These are phyloP conservation scores for Schizopygopsis pylzovi DNA, from an alignment of 2,797 vertebrate genomes.

Conservation along the genomic window DNA sequence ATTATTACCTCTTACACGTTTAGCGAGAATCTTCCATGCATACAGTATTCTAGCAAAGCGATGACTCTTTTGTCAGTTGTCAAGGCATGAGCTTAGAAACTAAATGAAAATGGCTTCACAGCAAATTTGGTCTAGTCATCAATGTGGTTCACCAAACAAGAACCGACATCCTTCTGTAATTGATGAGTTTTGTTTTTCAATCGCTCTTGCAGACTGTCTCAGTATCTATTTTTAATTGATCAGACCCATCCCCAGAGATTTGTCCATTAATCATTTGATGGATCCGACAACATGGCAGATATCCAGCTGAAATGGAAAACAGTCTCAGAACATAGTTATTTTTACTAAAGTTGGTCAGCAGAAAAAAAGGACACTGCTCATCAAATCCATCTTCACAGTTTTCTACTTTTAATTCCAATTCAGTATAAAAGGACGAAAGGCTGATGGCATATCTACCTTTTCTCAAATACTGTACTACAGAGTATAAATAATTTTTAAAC, in stretches of 20 bases:
- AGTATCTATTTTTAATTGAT: constrained; percentile 77
- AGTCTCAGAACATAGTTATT: constrained; percentile 74
- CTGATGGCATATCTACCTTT: constrained; percentile 21
- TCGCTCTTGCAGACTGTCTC: constrained; percentile 61
- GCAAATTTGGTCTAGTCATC: constrained; percentile 57
- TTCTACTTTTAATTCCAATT: not conserved
- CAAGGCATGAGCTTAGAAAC: constrained; percentile 40
- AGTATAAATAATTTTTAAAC: not conserved
- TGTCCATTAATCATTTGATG: constrained; percentile 73
- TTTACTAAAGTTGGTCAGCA: constrained; percentile 68
- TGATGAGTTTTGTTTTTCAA: constrained; percentile 63
- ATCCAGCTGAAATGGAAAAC: constrained; percentile 68
- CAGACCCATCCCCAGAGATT: constrained; percentile 65
- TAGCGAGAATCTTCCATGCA: constrained; percentile 38
- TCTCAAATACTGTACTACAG: constrained; percentile 17
- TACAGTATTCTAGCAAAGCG: constrained; percentile 45
- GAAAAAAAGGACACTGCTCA: constrained; percentile 19
- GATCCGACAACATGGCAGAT: constrained; percentile 68
- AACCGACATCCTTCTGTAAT: constrained; percentile 52
- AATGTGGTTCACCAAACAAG: constrained; percentile 52
- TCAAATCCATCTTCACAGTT: constrained; percentile 18
- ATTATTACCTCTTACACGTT: constrained; percentile 49
- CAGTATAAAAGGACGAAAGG: not conserved
- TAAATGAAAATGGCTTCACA: constrained; percentile 59
- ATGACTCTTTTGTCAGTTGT: constrained; percentile 50